Evolutionary conservation across 2,797 vertebrate genomes (phyloP).

Genomic region (Thamnophis elegans): DNA sequence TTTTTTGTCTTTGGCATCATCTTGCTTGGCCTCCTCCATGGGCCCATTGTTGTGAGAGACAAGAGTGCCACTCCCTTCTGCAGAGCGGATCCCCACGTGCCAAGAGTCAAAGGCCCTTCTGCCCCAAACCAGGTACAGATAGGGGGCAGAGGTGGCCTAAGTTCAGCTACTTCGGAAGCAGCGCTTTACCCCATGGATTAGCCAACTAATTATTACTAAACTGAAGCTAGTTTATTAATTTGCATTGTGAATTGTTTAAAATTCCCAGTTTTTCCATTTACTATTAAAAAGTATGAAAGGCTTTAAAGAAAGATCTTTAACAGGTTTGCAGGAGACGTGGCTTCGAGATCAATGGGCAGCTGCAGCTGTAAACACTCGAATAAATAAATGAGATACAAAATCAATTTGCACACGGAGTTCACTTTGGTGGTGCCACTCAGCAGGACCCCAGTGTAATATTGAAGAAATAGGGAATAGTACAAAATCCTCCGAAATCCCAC

Average conservation of each 20-base stretch:
- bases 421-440: not conserved
- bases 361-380: not conserved
- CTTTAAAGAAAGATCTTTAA: not conserved
- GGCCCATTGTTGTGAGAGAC: not conserved
- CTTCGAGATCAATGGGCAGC: not conserved
- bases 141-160: not conserved
- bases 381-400: not conserved
- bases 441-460: not conserved
- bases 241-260: not conserved
- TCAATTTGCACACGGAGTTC: not conserved
- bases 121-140: not conserved
- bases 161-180: too few relatives aligned
- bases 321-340: accelerated
- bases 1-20: not conserved
- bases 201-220: not conserved
- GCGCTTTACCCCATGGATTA: not conserved
- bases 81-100: not conserved
- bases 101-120: not conserved
- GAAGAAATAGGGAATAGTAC: not conserved
- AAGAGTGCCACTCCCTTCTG: not conserved
- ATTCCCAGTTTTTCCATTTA: not conserved
- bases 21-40: not conserved
- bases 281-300: not conserved
- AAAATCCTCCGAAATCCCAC: not conserved
- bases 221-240: not conserved